Evolutionary conservation across 2,888 invertebrate species (phyloP).

Genomic region (Ophioninae sp.): DNA sequence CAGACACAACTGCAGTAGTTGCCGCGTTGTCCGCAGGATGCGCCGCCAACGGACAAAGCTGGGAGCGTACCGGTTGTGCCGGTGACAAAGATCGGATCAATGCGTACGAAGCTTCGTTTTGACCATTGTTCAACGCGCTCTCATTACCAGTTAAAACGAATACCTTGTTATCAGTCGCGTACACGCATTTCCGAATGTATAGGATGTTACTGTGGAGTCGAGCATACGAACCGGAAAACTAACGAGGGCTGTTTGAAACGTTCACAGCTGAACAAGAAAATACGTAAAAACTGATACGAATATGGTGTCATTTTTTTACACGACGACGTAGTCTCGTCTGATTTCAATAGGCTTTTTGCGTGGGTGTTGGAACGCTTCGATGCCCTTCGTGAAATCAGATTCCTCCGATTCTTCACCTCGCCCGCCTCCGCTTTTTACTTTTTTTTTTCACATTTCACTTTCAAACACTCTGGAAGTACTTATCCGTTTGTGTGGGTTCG

Average conservation of each 20-base stretch:
- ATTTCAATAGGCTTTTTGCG: no score
- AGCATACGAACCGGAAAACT: background rate
- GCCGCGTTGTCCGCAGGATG: background rate
- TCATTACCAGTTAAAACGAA: background rate
- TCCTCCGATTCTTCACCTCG: no score
- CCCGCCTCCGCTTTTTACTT: no score
- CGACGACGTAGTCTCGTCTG: no score
- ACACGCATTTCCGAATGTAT: no score
- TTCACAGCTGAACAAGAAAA: no score
- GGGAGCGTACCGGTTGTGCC: background rate
- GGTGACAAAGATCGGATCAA: background rate
- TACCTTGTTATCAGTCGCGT: background rate
- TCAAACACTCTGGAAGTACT: background rate
- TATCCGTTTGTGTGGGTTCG: background rate
- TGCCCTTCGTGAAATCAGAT: no score
- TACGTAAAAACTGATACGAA: no score
- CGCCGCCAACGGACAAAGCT: background rate
- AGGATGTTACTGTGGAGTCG: background rate
- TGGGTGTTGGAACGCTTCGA: no score
- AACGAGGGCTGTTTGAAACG: no score
- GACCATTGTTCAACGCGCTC: background rate
- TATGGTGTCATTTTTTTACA: no score
- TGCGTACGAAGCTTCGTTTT: slow-evolving; percentile 10
- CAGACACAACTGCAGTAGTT: background rate
- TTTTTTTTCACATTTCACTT: background rate